Base-by-base conservation (phyloP, 2,888 invertebrate species). In the Drosophila leonis region DNA sequence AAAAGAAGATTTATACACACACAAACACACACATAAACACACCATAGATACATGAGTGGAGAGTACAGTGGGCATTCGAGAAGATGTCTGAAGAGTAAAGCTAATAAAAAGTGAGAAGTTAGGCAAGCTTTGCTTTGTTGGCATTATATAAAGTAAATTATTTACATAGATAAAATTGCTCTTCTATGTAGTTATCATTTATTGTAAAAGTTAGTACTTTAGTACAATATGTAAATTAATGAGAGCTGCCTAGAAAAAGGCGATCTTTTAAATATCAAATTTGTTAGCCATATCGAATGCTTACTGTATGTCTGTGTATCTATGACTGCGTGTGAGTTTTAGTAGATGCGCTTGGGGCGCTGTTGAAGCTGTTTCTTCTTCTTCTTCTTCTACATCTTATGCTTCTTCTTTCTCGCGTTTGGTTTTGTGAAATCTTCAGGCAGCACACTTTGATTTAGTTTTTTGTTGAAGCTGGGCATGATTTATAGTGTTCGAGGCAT, bases 1-100 rank as follows among this genome's bases (percentile, higher is more conserved):
- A 92, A 92, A 90, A 90, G 86, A 92, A 92, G 92, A 92, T 92
- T 92, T 92, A 92, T 92, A 91, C 81, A 83, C 81, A 67, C 71
- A 82, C 75, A 76, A 49, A 55, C 55, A 69, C 62, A 75, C 65
- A 31, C 12, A 31, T 1, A 27, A 29, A 60, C 56, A 67, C 63
- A 68, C 55, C 63, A 52, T 72, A 71, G 60, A 65, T 24, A 54
- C 55, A 57, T 18, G 39, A 35, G 8, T 27, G 49, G 44, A 20
- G 13, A 39, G 57, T 60, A 88, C 83, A 86, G 89, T 86, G 63
- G 4, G 27, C 4, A 37, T 5, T 18, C 13, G 39, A n/a, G 70
- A 51, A 9, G 24, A 15, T 15, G 33, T 12, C 13, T 29, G n/a
- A 1, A n/a, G n/a, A 10, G 4, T 4, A 13, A 10, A 37, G n/a